Evolutionary conservation across 92 coral and sea anemone species (phyloP).

Genomic region (Micromussa lordhowensis): DNA sequence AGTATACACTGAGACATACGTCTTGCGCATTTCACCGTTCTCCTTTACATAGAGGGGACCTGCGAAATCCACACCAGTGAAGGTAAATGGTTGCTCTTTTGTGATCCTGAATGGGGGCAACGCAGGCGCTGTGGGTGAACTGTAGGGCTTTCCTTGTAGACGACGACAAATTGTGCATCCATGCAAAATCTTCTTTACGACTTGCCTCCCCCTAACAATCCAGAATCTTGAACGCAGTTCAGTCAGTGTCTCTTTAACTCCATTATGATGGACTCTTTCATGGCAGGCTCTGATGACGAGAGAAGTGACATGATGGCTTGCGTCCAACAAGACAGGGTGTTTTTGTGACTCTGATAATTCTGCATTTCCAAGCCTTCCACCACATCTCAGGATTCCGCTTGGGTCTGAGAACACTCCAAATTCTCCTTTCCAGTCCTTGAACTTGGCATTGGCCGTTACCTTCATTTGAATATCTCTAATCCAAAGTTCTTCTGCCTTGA

Average conservation of each 20-base stretch:
- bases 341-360: background rate
- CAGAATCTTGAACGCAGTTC: constrained; percentile 36
- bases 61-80: no score
- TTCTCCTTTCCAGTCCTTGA: constrained; percentile 37
- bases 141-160: background rate
- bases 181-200: no score
- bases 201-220: constrained; percentile 60
- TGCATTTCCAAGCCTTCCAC: constrained; percentile 26
- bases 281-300: no score
- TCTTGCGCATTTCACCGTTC: no score
- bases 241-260: no score
- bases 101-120: no score
- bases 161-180: constrained; percentile 34
- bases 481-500: background rate
- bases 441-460: background rate
- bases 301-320: no score
- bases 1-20: no score
- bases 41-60: no score
- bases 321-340: constrained; percentile 5
- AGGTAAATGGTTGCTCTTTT: no score
- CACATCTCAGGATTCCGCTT: constrained; percentile 55
- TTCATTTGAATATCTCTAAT: background rate
- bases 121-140: no score
- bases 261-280: no score
- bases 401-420: constrained; percentile 57